These are phyloP conservation scores for Myzus persicae DNA, from an alignment of 1,140 invertebrate species.

Conservation along the genomic window DNA sequence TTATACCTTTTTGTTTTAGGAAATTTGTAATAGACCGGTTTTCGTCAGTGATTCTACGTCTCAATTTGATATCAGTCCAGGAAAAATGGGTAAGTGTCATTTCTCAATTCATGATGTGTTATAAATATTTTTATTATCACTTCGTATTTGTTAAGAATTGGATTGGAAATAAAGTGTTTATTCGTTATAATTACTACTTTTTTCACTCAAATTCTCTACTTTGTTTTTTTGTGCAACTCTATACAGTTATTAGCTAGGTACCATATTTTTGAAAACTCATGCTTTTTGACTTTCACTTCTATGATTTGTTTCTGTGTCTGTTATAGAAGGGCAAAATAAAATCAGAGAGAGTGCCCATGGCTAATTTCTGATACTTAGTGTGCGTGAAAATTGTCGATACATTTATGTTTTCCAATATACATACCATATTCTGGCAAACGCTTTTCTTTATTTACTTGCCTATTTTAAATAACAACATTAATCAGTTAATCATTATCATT, in stretches of 20 bases:
- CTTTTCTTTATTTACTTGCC: neutral
- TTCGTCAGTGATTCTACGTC: slow-evolving; percentile 81
- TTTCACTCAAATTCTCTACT: too few species aligned
- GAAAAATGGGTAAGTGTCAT: slow-evolving; percentile 81
- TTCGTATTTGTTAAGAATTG: neutral
- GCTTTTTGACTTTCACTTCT: neutral
- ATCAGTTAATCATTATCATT: neutral
- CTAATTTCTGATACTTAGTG: neutral
- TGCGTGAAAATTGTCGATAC: neutral
- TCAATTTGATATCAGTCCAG: slow-evolving; percentile 83
- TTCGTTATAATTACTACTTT: neutral
- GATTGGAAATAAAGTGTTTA: neutral
- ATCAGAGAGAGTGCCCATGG: slow-evolving; percentile 11
- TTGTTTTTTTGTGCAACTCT: neutral
- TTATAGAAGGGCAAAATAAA: neutral
- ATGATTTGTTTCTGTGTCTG: neutral
- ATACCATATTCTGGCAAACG: neutral
- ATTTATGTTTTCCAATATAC: neutral
- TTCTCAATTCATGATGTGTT: neutral
- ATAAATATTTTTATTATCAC: neutral
- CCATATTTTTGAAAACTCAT: neutral
- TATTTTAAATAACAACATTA: neutral
- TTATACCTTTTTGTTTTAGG: slow-evolving; percentile 69
- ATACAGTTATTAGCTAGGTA: too few species aligned
- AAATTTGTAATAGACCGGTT: slow-evolving; percentile 76